Percentiles rank a stretch among this genome's conserved stretches.
These are phyloP conservation scores for Scaptomyza montana DNA, from an alignment of 1,140 invertebrate genomes.

Conservation along the genomic window DNA sequence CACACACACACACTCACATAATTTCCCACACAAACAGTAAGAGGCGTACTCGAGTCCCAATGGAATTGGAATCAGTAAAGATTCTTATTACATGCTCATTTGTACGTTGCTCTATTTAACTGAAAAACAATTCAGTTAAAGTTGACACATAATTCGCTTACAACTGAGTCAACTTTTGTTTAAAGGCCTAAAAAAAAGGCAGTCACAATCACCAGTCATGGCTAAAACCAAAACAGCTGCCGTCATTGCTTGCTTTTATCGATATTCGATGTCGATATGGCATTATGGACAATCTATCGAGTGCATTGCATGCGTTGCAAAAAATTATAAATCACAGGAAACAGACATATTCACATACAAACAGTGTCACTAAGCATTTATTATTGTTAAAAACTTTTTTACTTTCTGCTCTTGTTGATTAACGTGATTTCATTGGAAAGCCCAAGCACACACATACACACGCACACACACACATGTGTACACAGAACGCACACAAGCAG, in stretches of 20 bases:
- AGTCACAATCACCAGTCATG: slow-evolving; percentile 48
- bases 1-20: slow-evolving; percentile 17
- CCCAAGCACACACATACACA: slow-evolving; percentile 48
- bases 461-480: slow-evolving; percentile 31
- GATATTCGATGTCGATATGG: slow-evolving; percentile 47
- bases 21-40: slow-evolving; percentile 3
- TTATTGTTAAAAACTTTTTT: slow-evolving; percentile 30
- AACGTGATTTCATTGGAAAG: slow-evolving; percentile 63
- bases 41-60: slow-evolving; percentile 39
- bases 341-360: slow-evolving; percentile 35
- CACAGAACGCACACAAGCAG: slow-evolving; percentile 25
- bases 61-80: slow-evolving; percentile 10
- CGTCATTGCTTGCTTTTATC: slow-evolving; percentile 60
- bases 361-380: slow-evolving; percentile 29
- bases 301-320: slow-evolving; percentile 52
- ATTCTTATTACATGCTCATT: slow-evolving; percentile 14
- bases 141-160: slow-evolving; percentile 15
- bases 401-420: slow-evolving; percentile 49
- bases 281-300: slow-evolving; percentile 28
- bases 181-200: slow-evolving; percentile 28
- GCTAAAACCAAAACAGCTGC: slow-evolving; percentile 71
- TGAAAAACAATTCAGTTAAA: slow-evolving; percentile 11
- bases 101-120: not conserved
- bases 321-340: slow-evolving; percentile 41
- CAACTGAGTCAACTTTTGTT: slow-evolving; percentile 33